These are phyloP conservation scores for Sporophila hypoxantha DNA, from an alignment of 2,113 vertebrate species.

Conservation along the genomic window DNA sequence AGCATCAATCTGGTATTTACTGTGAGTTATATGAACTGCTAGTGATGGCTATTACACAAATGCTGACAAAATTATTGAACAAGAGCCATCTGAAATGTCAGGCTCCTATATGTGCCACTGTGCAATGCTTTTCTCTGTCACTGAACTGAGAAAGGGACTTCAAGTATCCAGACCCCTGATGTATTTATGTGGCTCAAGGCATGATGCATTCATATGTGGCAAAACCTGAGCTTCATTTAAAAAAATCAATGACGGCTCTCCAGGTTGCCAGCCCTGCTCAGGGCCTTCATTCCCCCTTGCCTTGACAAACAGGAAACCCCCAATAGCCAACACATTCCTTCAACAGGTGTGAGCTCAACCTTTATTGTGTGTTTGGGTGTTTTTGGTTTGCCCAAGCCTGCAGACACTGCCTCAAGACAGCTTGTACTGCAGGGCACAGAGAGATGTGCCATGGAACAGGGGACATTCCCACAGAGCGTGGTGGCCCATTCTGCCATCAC, in stretches of 20 bases:
- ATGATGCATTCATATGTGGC: not conserved
- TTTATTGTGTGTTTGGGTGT: not conserved
- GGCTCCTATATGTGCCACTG: not conserved
- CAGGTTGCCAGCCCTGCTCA: not conserved
- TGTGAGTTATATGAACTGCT: too few species aligned
- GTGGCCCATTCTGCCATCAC: too few species aligned
- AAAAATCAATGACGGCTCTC: not conserved
- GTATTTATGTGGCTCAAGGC: not conserved
- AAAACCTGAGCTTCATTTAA: not conserved
- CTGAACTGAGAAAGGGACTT: not conserved
- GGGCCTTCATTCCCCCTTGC: not conserved
- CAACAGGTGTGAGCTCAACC: not conserved
- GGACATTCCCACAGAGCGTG: too few species aligned
- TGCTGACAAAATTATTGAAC: conserved; percentile 19
- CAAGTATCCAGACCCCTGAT: not conserved
- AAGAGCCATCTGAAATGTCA: not conserved
- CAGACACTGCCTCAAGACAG: too few species aligned
- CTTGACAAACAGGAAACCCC: not conserved
- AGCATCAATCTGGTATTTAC: too few species aligned
- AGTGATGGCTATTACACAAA: conserved; percentile 1
- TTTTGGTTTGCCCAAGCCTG: too few species aligned
- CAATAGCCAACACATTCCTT: not conserved
- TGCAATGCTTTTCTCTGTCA: not conserved
- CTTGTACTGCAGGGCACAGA: too few species aligned
- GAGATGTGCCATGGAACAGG: too few species aligned